These are phyloP conservation scores for Micromys minutus DNA, from an alignment of 2,113 vertebrate genomes.

Conservation along the genomic window DNA sequence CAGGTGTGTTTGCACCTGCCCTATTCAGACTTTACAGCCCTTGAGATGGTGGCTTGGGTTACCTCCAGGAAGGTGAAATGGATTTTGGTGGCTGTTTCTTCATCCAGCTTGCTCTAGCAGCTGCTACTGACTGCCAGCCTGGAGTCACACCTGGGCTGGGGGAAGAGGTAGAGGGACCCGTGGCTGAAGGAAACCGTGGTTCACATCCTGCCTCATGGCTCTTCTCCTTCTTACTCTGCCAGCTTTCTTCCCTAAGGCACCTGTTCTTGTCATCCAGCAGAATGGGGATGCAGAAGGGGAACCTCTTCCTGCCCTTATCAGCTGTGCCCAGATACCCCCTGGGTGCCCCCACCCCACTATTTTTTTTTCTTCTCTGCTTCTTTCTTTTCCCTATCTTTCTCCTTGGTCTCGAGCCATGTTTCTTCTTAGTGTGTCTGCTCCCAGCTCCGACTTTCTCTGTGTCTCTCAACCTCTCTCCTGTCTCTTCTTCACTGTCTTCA, in stretches of 20 bases:
- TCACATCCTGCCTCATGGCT: too few species aligned
- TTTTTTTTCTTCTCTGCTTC: background rate
- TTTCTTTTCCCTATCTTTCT: background rate
- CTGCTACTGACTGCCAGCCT: background rate
- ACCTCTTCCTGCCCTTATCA: background rate
- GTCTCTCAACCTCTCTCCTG: too few species aligned
- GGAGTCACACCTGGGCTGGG: background rate
- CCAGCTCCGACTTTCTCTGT: background rate
- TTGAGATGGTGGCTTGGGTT: background rate
- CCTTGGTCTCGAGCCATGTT: background rate
- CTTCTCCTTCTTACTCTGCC: background rate
- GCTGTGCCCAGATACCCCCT: background rate
- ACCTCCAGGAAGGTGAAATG: background rate
- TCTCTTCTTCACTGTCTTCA: too few species aligned
- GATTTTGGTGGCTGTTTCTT: background rate
- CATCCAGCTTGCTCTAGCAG: background rate
- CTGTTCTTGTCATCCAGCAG: background rate
- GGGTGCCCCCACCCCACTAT: too few species aligned
- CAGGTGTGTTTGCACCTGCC: background rate
- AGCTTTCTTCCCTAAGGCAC: background rate
- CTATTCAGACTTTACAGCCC: background rate
- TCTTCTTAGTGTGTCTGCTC: background rate
- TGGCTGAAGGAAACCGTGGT: background rate
- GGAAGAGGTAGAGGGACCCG: background rate
- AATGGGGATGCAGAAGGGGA: background rate